Evolutionary conservation across 2,797 vertebrate species (phyloP).

Genomic region (Clamator glandarius): DNA sequence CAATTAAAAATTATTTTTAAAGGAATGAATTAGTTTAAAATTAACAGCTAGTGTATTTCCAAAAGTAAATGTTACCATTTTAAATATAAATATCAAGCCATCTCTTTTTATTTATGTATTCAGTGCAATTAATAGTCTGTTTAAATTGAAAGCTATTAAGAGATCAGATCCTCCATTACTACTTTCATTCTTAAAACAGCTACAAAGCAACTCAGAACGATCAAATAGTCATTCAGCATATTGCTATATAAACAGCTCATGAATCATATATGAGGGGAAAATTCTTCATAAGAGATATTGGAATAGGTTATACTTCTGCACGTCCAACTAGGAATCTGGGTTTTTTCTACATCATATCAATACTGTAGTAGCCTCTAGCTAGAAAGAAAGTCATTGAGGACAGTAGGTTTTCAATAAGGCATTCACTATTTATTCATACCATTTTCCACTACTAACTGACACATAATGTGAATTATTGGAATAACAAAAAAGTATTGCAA

Average conservation of each 20-base stretch:
- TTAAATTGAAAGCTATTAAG: neutral
- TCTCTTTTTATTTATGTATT: neutral
- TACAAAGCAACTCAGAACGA: neutral
- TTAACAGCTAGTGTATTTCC: neutral
- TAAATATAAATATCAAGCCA: neutral
- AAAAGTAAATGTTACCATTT: neutral
- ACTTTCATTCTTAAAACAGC: slow-evolving; percentile 13
- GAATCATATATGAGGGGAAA: slow-evolving; percentile 37
- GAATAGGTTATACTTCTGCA: neutral
- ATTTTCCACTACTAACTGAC: neutral
- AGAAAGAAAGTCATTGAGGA: neutral
- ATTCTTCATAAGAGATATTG: neutral
- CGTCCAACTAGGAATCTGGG: neutral
- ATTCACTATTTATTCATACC: neutral
- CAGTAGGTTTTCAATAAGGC: neutral
- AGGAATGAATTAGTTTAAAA: neutral
- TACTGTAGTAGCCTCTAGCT: neutral
- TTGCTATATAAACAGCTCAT: slow-evolving; percentile 31
- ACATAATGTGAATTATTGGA: neutral
- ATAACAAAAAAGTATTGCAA: neutral
- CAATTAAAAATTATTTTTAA: neutral
- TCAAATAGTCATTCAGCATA: slow-evolving; percentile 26
- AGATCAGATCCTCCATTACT: slow-evolving; percentile 6
- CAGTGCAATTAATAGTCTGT: neutral
- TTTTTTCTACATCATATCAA: neutral